A percentile compares a stretch with the other conserved stretches of the same genome.
Conservation (phyloP, 2,797 vertebrate species). For the Lithobates pipiens region DNA sequence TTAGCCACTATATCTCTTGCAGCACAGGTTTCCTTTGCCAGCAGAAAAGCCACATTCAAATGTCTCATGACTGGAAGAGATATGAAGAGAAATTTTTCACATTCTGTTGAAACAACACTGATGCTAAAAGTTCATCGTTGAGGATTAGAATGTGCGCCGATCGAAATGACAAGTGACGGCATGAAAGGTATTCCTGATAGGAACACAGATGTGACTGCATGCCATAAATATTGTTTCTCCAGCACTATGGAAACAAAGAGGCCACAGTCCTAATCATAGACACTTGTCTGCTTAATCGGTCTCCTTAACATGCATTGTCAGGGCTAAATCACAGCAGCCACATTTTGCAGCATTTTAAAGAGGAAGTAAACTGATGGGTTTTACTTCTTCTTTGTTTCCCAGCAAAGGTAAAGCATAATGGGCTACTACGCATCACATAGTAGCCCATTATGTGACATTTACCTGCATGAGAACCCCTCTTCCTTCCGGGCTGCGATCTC, state of each 20-base stretch:
- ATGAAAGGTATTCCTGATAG: constrained; percentile 17
- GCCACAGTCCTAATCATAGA: background rate
- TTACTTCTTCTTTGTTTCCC: too few relatives aligned
- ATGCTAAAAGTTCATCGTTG: background rate
- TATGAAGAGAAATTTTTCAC: background rate
- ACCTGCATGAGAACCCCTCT: too few relatives aligned
- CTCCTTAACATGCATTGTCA: too few relatives aligned
- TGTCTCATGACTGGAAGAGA: background rate
- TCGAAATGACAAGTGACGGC: background rate
- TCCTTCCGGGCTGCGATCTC: too few relatives aligned
- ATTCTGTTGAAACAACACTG: background rate
- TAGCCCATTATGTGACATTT: too few relatives aligned
- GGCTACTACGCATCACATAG: too few relatives aligned
- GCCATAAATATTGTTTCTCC: constrained; percentile 16
- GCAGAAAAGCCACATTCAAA: background rate
- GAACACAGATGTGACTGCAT: background rate
- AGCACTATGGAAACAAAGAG: background rate
- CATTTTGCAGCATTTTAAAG: too few relatives aligned
- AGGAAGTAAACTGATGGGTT: too few relatives aligned
- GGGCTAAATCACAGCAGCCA: too few relatives aligned
- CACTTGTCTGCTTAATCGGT: background rate
- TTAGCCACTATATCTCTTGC: background rate
- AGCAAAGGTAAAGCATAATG: too few relatives aligned
- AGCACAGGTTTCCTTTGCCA: background rate
- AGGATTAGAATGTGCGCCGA: background rate